Conservation (phyloP, 2,888 invertebrate genomes). For the Falcaria lacertinaria region DNA sequence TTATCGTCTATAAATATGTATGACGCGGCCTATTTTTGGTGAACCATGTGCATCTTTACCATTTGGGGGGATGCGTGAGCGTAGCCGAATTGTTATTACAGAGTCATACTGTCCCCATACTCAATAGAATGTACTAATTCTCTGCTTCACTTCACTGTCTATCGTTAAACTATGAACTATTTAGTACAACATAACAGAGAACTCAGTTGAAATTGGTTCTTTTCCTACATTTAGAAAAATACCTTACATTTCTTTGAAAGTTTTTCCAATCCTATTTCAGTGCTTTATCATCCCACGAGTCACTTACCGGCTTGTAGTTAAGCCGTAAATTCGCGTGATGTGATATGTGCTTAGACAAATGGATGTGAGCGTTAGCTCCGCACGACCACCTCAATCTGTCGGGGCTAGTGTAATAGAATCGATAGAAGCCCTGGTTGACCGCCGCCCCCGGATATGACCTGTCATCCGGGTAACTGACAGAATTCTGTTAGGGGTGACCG, state of each 20-base stretch:
- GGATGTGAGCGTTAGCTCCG: constrained; percentile 25
- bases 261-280: not conserved
- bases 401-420: constrained; percentile 65
- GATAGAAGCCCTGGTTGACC: constrained; percentile 58
- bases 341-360: constrained; percentile 31
- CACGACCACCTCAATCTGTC: constrained; percentile 60
- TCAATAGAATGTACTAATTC: no score
- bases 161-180: no score
- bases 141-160: no score
- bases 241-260: no score
- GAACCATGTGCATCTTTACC: not conserved
- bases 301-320: not conserved
- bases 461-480: constrained; percentile 62
- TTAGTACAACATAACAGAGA: no score
- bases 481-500: constrained; percentile 48
- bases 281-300: not conserved
- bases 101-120: no score
- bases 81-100: no score
- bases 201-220: no score
- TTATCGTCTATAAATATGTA: not conserved
- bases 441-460: constrained; percentile 64
- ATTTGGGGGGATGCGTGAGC: no score
- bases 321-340: constrained; percentile 3
- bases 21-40: not conserved
- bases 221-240: no score